Conservation (phyloP, 2,113 vertebrate genomes). For the Urocynchramus pylzowi region DNA sequence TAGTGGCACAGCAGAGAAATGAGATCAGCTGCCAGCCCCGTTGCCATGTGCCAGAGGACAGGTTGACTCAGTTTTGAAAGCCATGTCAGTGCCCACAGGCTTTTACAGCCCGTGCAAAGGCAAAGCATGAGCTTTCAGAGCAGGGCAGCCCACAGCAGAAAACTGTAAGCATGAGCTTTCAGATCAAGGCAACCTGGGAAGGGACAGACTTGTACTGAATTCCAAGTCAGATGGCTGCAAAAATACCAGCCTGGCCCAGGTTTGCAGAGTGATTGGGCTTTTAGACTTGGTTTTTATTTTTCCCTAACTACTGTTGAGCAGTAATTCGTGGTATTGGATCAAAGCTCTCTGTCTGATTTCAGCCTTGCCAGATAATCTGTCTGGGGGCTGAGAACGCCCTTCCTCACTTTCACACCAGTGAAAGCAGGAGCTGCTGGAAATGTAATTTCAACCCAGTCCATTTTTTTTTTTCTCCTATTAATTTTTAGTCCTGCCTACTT, state of each 20-base stretch:
- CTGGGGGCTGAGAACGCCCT: neutral
- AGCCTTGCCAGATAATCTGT: neutral
- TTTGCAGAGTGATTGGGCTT: neutral
- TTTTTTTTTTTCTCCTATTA: neutral
- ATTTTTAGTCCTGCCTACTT: slow-evolving; percentile 7
- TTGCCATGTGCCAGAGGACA: neutral
- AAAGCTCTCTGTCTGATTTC: neutral
- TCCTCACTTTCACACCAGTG: neutral
- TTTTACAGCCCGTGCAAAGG: neutral
- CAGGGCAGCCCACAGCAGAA: neutral
- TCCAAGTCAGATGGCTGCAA: neutral
- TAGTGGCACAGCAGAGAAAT: neutral
- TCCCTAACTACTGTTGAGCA: neutral
- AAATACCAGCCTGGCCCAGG: neutral
- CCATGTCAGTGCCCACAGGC: neutral
- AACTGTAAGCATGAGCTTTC: neutral
- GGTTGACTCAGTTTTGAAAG: neutral
- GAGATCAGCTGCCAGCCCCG: neutral
- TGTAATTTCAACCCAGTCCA: neutral
- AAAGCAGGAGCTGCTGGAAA: neutral
- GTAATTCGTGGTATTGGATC: neutral
- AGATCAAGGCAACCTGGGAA: neutral
- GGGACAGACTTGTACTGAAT: neutral
- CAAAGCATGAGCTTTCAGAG: neutral
- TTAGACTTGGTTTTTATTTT: neutral